Evolutionary conservation across 2,113 vertebrate species (phyloP), one percentile per base, ranked within the genome.

Genomic region (Brachypodius melanocephalos): DNA sequence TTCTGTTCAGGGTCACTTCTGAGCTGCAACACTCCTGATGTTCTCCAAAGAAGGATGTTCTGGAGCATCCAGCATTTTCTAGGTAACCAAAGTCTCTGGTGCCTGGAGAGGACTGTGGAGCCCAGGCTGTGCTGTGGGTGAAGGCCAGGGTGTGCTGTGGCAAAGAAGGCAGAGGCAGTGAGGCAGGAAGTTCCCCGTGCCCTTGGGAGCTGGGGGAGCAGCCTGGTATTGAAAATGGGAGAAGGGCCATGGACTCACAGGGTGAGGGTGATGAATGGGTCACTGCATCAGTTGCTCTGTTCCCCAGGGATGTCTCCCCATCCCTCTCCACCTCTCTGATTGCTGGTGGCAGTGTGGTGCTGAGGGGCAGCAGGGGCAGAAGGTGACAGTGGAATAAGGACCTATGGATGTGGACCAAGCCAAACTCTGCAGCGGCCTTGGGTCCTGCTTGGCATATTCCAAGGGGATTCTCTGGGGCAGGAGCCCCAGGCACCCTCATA

Each of bases 271-370:
- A 15, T 55, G 34, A 32, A 43, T 0, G 1, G 10, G 13, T 81
- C 3, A 3, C 42, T 71, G 71, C 76, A 28, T 31, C 4, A 8
- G 18, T 61, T 5, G 0, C 68, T 83, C n/a, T 51, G 21, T 59
- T 89, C 28, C 24, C 14, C 36, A 18, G 59, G 55, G 12, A 29
- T 34, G 49, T 46, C 52, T 14, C 29, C 17, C 85, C 22, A 81
- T 74, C 36, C 65, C 49, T 59, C 5, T 5, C 62, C 22, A 17
- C 15, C 58, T 71, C 57, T 49, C 31, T 38, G 45, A 22, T 54
- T 40, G 38, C 59, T 0, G 0, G 17, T 65, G 54, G 49, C 43
- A 55, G 43, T 0, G 0, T 46, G 14, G 45, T 32, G 46, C 51
- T 8, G 4, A 54, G 43, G 43, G 32, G 21, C 22, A 34, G 49